These are phyloP conservation scores for Sycophaga agraensis DNA, from an alignment of 1,140 invertebrate genomes.

Conservation along the genomic window DNA sequence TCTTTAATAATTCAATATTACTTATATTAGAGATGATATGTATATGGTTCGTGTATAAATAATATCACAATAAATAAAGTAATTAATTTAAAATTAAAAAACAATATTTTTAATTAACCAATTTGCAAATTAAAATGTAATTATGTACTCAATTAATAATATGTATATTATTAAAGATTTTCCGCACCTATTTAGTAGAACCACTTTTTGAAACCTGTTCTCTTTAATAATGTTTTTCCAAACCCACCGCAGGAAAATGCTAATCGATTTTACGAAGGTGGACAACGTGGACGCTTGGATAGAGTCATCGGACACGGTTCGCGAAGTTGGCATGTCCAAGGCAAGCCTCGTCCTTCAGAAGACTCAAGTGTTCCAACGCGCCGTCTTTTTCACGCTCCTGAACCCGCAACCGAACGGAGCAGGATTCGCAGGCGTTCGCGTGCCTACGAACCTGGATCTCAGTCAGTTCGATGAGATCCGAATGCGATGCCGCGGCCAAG, in stretches of 20 bases:
- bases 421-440: constrained; percentile 67
- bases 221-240: too few species aligned
- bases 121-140: too few species aligned
- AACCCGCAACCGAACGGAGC: constrained; percentile 73
- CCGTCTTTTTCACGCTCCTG: constrained; percentile 67
- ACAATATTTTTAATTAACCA: too few species aligned
- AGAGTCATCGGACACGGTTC: constrained; percentile 68
- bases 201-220: too few species aligned
- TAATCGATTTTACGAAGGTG: constrained; percentile 55
- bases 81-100: too few species aligned
- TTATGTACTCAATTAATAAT: too few species aligned
- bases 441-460: constrained; percentile 55
- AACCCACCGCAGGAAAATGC: constrained; percentile 18
- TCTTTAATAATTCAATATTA: too few species aligned
- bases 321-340: constrained; percentile 68
- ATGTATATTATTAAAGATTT: too few species aligned
- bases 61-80: too few species aligned
- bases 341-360: constrained; percentile 63
- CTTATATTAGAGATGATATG: too few species aligned
- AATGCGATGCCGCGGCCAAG: constrained; percentile 63
- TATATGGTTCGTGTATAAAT: too few species aligned
- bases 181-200: too few species aligned
- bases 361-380: constrained; percentile 63
- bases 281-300: constrained; percentile 56
- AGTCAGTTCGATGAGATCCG: constrained; percentile 56